Conservation (phyloP, 2,888 invertebrate species). For the Thereva nobilitata region DNA sequence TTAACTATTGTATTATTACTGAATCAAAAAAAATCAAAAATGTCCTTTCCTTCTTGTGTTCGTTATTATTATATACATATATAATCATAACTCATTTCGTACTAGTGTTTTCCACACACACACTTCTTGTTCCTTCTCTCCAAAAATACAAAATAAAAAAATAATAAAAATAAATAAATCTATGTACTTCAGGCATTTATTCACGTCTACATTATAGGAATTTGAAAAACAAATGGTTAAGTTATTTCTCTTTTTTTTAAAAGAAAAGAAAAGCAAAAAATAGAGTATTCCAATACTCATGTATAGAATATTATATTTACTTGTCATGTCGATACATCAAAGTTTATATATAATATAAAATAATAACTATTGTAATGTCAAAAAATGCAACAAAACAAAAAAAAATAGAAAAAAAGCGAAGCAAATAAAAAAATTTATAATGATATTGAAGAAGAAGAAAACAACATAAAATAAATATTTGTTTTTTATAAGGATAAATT, state of each 20-base stretch:
- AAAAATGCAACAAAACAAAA: conserved; percentile 27
- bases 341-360: conserved; percentile 5
- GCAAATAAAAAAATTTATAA: too few species aligned
- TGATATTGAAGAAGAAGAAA: too few species aligned
- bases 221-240: conserved; percentile 1
- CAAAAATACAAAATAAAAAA: conserved; percentile 4
- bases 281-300: conserved; percentile 14
- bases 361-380: conserved; percentile 28
- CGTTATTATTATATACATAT: too few species aligned
- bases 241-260: conserved; percentile 2
- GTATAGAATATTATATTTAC: conserved; percentile 21
- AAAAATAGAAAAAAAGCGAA: neutral
- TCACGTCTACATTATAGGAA: conserved; percentile 3
- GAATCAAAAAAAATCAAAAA: too few species aligned
- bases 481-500: too few species aligned
- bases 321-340: conserved; percentile 24
- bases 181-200: conserved; percentile 25
- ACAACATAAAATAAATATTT: too few species aligned
- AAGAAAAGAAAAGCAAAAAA: too few species aligned
- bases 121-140: conserved; percentile 7
- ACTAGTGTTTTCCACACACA: neutral
- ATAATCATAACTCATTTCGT: too few species aligned
- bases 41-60: too few species aligned
- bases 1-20: too few species aligned
- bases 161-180: conserved; percentile 12